Percentiles rank a stretch among this genome's conserved stretches.
Evolutionary conservation across 2,113 vertebrate genomes (phyloP).

Genomic region (Centrocercus urophasianus): DNA sequence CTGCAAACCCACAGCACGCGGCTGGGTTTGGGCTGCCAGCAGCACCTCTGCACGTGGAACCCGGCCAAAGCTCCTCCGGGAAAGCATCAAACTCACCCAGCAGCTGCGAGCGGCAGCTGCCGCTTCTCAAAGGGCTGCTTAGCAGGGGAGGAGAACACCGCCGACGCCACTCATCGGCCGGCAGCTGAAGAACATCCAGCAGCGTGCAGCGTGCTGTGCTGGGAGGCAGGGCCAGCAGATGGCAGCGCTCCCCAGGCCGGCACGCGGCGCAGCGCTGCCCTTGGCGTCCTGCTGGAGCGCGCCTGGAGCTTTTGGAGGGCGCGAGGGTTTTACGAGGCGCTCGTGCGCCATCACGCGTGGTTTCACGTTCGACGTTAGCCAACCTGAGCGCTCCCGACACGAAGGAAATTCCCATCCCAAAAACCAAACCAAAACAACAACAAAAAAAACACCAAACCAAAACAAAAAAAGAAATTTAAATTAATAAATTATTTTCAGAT

Average conservation of each 20-base stretch:
- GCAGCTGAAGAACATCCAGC: background rate
- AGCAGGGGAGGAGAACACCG: background rate
- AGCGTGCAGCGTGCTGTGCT: background rate
- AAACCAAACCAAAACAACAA: no score
- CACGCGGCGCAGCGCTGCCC: background rate
- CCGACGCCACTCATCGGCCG: background rate
- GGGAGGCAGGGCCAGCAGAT: background rate
- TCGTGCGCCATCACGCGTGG: background rate
- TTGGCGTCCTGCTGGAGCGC: background rate
- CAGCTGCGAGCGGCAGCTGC: background rate
- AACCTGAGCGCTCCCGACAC: constrained; percentile 62
- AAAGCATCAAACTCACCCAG: background rate
- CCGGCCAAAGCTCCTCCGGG: background rate
- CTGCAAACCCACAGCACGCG: background rate
- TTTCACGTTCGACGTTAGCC: constrained; percentile 40
- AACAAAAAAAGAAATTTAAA: constrained; percentile 25
- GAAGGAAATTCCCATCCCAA: constrained; percentile 35
- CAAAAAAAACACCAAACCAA: no score
- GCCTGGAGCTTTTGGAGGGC: background rate
- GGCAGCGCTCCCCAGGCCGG: background rate
- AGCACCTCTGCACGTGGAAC: background rate
- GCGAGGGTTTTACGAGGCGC: background rate
- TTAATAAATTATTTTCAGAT: constrained; percentile 81
- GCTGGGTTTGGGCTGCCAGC: background rate
- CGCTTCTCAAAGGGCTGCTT: background rate